These are phyloP conservation scores for Chrysomallon squamiferum DNA, from an alignment of 1,140 invertebrate genomes.

Conservation along the genomic window DNA sequence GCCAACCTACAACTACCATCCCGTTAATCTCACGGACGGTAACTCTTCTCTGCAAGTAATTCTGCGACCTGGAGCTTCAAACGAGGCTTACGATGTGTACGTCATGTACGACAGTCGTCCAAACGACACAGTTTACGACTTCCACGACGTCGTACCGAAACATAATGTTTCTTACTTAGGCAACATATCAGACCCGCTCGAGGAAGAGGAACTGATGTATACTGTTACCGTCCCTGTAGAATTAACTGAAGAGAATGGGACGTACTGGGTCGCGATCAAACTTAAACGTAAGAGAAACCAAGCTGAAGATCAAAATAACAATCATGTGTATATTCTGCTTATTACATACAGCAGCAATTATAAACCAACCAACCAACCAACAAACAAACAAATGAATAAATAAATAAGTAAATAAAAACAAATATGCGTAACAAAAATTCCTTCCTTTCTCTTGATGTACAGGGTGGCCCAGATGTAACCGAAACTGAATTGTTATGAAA, in stretches of 20 bases:
- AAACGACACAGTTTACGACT: conserved; percentile 54
- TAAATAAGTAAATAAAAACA: too few relatives aligned
- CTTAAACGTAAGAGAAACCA: conserved; percentile 42
- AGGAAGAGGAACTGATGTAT: conserved; percentile 32
- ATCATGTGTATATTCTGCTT: not conserved
- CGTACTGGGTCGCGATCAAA: conserved; percentile 56
- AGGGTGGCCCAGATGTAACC: too few relatives aligned
- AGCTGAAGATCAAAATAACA: too few relatives aligned
- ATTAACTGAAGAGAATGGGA: conserved; percentile 51
- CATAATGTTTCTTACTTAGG: conserved; percentile 7
- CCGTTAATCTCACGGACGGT: conserved; percentile 50
- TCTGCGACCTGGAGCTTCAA: conserved; percentile 23
- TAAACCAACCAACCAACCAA: too few relatives aligned
- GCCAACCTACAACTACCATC: conserved; percentile 46
- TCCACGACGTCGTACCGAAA: conserved; percentile 39
- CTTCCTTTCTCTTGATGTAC: too few relatives aligned
- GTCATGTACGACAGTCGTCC: conserved; percentile 50
- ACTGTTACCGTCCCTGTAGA: conserved; percentile 44
- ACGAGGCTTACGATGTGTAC: conserved; percentile 43
- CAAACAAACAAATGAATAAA: too few relatives aligned
- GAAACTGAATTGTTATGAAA: too few relatives aligned
- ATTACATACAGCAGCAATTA: not conserved
- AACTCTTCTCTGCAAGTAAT: conserved; percentile 49
- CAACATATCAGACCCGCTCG: not conserved
- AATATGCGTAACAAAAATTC: too few relatives aligned